A percentile compares a stretch with the other conserved stretches of the same genome.
phyloP scores from a whole-genome alignment of 2,113 vertebrate species.

The Phainopepla nitens region DNA sequence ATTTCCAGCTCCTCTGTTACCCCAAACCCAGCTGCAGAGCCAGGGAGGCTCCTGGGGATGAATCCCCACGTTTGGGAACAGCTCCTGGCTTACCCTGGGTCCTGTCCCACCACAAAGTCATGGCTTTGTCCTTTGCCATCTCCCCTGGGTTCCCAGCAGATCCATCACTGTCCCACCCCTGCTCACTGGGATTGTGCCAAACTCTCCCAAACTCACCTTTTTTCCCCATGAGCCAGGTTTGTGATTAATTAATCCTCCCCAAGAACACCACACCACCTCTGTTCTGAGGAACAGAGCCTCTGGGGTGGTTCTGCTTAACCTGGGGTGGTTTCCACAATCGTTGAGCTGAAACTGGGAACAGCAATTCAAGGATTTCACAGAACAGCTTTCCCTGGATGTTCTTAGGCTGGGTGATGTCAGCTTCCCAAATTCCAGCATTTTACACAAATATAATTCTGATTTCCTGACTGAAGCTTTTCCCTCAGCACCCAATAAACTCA shows the following conservation, averaged over 20 bases:
- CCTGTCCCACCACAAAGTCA: not conserved
- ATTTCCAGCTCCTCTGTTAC: not conserved
- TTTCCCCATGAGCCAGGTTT: not conserved
- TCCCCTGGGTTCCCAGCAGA: not conserved
- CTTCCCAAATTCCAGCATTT: not conserved
- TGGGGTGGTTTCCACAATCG: accelerated
- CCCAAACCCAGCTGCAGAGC: not conserved
- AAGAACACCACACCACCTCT: not conserved
- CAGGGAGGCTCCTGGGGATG: not conserved
- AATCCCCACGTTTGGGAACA: not conserved
- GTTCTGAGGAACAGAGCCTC: not conserved
- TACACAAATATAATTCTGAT: not conserved
- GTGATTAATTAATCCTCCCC: not conserved
- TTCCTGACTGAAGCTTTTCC: not conserved
- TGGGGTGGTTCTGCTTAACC: not conserved
- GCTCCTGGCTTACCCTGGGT: not conserved
- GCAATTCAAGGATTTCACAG: not conserved
- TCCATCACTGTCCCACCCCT: too few species aligned
- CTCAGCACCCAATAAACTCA: not conserved
- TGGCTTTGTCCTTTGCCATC: not conserved
- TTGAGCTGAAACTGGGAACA: not conserved
- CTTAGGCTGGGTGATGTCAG: not conserved
- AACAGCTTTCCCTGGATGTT: not conserved
- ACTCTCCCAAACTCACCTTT: accelerated
- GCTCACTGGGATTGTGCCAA: not conserved